Evolutionary conservation across 2,888 invertebrate species (phyloP).

Genomic region (Clistopyga incitator): DNA sequence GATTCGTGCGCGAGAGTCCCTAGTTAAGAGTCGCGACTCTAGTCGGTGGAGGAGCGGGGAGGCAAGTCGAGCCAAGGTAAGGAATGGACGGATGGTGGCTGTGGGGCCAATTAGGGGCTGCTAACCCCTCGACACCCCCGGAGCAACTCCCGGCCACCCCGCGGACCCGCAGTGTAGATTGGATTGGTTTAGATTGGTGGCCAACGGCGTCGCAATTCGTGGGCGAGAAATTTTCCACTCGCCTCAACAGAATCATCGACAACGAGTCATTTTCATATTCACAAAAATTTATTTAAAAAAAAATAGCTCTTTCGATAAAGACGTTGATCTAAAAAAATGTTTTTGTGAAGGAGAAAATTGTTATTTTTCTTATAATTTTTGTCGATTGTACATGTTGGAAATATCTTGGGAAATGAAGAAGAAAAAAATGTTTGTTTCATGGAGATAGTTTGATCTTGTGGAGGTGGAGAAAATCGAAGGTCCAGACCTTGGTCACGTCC

Average conservation of each 20-base stretch:
- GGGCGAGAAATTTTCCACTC: conserved; percentile 49
- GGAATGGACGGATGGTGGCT: conserved; percentile 74
- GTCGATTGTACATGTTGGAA: neutral
- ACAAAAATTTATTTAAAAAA: neutral
- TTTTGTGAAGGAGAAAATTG: neutral
- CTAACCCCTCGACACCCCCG: conserved; percentile 77
- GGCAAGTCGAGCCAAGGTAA: conserved; percentile 67
- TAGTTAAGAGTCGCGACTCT: conserved; percentile 75
- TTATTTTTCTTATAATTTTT: neutral
- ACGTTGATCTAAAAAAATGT: no score
- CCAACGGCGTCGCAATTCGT: conserved; percentile 72
- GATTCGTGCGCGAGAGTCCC: conserved; percentile 71
- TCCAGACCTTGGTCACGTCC: neutral
- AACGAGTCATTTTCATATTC: neutral
- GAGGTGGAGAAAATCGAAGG: neutral
- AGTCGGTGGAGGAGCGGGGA: conserved; percentile 37
- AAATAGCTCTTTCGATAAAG: neutral
- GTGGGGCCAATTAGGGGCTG: conserved; percentile 79
- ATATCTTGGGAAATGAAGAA: neutral
- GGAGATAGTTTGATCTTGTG: neutral
- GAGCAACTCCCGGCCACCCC: conserved; percentile 72
- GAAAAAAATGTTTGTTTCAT: neutral
- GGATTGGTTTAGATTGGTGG: conserved; percentile 79
- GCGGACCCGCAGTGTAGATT: conserved; percentile 78
- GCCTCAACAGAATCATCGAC: neutral